phyloP scores from a whole-genome alignment of 2,113 vertebrate species.

The Pollachius pollachius region DNA sequence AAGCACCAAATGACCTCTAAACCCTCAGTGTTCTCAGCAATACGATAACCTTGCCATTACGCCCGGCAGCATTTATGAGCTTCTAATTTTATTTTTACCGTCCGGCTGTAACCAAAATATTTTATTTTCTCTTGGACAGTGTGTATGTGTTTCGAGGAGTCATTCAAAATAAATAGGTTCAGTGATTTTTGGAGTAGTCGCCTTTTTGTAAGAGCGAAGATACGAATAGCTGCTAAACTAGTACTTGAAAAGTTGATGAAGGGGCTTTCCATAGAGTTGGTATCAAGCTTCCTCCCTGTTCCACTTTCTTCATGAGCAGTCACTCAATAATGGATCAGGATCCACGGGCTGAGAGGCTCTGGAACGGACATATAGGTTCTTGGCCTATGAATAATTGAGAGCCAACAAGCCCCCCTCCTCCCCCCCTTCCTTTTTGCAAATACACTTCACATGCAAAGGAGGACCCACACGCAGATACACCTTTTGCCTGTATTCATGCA shows the following conservation, averaged over 20 bases:
- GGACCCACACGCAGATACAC: conserved; percentile 38
- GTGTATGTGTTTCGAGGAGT: background rate
- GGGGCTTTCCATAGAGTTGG: conserved; percentile 39
- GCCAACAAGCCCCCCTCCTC: conserved; percentile 38
- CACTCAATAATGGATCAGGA: conserved; percentile 69
- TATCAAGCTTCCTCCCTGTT: conserved; percentile 43
- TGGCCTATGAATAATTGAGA: conserved; percentile 69
- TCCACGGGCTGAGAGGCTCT: conserved; percentile 49
- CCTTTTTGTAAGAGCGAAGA: conserved; percentile 41
- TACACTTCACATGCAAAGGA: conserved; percentile 52
- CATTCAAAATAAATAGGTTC: background rate
- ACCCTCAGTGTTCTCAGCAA: conserved; percentile 62
- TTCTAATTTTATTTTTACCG: conserved; percentile 30
- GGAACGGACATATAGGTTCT: conserved; percentile 58
- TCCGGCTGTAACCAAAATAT: conserved; percentile 57
- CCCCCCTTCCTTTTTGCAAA: conserved; percentile 52
- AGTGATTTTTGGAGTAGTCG: conserved; percentile 12
- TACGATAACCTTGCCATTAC: conserved; percentile 49
- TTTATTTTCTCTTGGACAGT: background rate
- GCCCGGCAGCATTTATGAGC: conserved; percentile 20
- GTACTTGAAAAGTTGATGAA: conserved; percentile 58
- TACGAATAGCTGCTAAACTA: conserved; percentile 58
- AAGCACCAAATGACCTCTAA: conserved; percentile 67
- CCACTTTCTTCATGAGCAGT: conserved; percentile 56
- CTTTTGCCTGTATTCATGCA: conserved; percentile 26